Percentiles rank a stretch among this genome's conserved stretches.
Conservation (phyloP, 2,888 invertebrate genomes). For the Monopis laevigella region DNA sequence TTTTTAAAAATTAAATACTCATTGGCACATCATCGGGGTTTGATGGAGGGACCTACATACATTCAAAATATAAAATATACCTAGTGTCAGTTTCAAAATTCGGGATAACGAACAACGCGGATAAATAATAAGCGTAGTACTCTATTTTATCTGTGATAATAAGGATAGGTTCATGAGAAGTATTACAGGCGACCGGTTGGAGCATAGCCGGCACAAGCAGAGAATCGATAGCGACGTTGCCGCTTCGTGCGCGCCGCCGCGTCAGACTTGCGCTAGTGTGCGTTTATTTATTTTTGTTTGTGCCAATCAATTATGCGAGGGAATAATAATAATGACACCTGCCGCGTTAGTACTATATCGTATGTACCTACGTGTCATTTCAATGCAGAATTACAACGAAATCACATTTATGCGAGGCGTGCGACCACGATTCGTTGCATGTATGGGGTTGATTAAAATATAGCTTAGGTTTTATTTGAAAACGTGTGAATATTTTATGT, state of each 20-base stretch:
- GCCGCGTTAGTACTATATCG: conserved; percentile 17
- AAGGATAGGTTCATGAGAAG: neutral
- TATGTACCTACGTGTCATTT: neutral
- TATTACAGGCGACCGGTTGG: neutral
- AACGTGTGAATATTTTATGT: too few species aligned
- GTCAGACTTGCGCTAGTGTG: conserved; percentile 22
- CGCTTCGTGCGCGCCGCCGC: conserved; percentile 29
- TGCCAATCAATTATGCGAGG: conserved; percentile 46
- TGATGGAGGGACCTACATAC: too few species aligned
- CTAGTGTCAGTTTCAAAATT: too few species aligned
- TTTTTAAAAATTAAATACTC: too few species aligned
- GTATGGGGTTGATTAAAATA: too few species aligned
- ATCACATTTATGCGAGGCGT: neutral
- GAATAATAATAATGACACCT: conserved; percentile 45
- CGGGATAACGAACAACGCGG: too few species aligned
- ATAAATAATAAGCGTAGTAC: too few species aligned
- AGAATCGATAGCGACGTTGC: conserved; percentile 59
- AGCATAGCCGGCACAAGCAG: conserved; percentile 19
- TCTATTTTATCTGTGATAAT: neutral
- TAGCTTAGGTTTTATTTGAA: too few species aligned
- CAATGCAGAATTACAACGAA: neutral
- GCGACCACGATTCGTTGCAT: too few species aligned
- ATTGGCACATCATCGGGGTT: too few species aligned
- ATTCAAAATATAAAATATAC: too few species aligned
- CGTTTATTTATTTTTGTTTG: conserved; percentile 54